These are phyloP conservation scores for Pseudoatta argentina DNA, from an alignment of 1,140 invertebrate genomes.

Conservation along the genomic window DNA sequence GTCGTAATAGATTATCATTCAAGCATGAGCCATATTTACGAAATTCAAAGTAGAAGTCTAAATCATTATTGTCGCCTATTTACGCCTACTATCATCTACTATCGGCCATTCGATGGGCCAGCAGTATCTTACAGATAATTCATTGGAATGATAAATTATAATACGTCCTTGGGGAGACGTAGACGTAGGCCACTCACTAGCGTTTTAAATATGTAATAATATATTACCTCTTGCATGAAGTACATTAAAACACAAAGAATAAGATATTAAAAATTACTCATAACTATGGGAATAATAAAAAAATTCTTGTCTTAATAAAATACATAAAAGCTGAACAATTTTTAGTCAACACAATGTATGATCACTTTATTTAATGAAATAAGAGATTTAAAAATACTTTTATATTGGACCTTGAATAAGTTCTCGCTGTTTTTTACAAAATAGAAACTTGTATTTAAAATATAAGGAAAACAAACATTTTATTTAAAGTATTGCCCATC, in stretches of 20 bases:
- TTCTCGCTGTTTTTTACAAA: too few species aligned
- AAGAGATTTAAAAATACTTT: not conserved
- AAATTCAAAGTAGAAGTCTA: constrained; percentile 28
- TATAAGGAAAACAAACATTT: too few species aligned
- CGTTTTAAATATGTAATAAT: constrained; percentile 35
- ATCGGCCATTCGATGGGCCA: not conserved
- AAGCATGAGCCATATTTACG: not conserved
- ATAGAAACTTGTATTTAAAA: too few species aligned
- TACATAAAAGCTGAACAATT: not conserved
- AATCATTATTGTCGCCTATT: constrained; percentile 39
- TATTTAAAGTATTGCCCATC: too few species aligned
- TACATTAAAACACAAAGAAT: not conserved
- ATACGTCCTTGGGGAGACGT: not conserved
- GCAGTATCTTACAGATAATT: constrained; percentile 34
- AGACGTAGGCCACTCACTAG: not conserved
- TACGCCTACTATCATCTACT: constrained; percentile 14
- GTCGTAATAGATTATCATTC: not conserved
- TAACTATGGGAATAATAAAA: not conserved
- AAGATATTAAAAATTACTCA: not conserved
- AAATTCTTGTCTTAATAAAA: not conserved
- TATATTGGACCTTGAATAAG: too few species aligned
- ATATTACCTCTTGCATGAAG: not conserved
- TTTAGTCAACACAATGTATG: not conserved
- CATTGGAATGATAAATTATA: constrained; percentile 27
- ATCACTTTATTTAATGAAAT: not conserved